These are phyloP conservation scores for Idaea straminata DNA, from an alignment of 2,888 invertebrate genomes.

Conservation along the genomic window DNA sequence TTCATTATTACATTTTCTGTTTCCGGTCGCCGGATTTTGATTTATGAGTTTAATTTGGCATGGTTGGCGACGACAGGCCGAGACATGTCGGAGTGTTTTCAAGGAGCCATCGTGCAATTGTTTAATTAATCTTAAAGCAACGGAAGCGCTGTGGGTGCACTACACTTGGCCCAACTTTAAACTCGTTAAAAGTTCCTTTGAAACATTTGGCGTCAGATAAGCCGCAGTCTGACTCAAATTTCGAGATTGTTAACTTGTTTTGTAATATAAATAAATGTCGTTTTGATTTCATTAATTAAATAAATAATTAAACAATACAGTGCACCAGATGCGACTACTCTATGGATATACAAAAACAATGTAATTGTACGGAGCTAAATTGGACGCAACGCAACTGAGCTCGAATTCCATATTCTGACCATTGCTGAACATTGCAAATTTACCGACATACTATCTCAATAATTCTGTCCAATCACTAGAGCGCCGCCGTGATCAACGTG, in stretches of 20 bases:
- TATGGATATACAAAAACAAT: background rate
- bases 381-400: background rate
- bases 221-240: conserved; percentile 74
- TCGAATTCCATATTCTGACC: background rate
- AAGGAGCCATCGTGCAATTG: conserved; percentile 78
- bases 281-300: background rate
- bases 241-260: conserved; percentile 76
- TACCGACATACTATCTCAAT: background rate
- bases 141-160: conserved; percentile 71
- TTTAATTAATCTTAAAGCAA: conserved; percentile 78
- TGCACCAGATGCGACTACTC: background rate
- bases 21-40: conserved; percentile 75
- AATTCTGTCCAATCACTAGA: background rate
- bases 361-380: background rate
- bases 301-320: background rate
- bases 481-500: background rate
- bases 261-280: conserved; percentile 72
- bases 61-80: conserved; percentile 78
- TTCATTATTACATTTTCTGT: conserved; percentile 73
- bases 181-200: conserved; percentile 80
- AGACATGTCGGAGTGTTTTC: conserved; percentile 80
- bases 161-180: conserved; percentile 77
- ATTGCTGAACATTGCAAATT: background rate
- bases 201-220: conserved; percentile 80
- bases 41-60: conserved; percentile 79